Evolutionary conservation across 2,888 invertebrate genomes (phyloP), one percentile per base, ranked within the genome.

Genomic region (Troilus luridus): DNA sequence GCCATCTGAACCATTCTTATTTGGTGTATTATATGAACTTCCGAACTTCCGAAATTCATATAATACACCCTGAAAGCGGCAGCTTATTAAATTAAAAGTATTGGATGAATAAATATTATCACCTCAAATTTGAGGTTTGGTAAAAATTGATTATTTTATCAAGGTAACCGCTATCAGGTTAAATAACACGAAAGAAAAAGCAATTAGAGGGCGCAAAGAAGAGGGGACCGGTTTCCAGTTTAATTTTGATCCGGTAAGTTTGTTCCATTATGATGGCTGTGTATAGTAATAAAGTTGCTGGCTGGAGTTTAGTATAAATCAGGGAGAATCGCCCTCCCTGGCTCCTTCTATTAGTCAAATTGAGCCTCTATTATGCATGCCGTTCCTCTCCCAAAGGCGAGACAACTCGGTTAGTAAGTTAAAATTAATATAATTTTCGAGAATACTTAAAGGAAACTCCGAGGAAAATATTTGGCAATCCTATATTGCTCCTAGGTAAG

Each of bases 351-450:
- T 90, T 90, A 90, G 90, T 90, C 90, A 90, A 90, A 90, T 90
- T 90, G 90, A 85, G 77, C 72, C 90, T 90, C 58, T 58, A 90
- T 90, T 90, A 90, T 90, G 90, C 77, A 90, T 90, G 90, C 90
- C 90, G 24, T n/a, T 17, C 90, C 77, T 12, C 56, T 27, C 88
- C 62, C 19, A 14, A 27, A 88, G 62, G 27, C 60, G 60, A 19
- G 88, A 60, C 67, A 54, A 62, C 77, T 90, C 77, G 90, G 90
- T 77, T 90, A 77, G 90, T 90, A 24, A 90, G 56, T 77, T 90
- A 72, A 90, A 90, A 90, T 90, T 90, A 77, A 77, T 90, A 90
- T 90, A 72, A 72, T 77, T 90, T 90, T 90, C 24, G 9, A 9
- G 72, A 89, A 90, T 77, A 58, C 72, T 90, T 90, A 72, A 90